Base-by-base conservation (phyloP, 2,113 vertebrate species). In the Calidris pugnax region DNA sequence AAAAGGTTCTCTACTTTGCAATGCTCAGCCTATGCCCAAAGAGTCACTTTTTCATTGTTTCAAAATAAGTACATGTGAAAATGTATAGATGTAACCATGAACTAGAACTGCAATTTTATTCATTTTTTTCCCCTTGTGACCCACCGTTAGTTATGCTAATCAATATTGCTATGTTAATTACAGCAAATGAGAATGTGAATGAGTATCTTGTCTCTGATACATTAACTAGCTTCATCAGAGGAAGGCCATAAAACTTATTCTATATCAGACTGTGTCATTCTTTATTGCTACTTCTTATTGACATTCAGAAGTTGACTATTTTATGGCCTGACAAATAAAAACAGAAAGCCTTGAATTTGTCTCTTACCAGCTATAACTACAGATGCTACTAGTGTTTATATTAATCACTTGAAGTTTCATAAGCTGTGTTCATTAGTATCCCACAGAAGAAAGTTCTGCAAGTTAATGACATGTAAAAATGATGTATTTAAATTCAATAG, bases 381-480 rank as follows among this genome's bases (percentile, higher is more conserved):
- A 83, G 63, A 66, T 43, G 33, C 39, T 68, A 48, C 62, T 28
- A 57, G 9, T 39, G 62, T 68, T 85, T 73, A 56, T 56, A 83
- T 28, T 88, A 93, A 85, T 32, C 8, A 2, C 28, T 83, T 80
- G 24, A 86, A 28, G 17, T 88, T 90, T 88, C 85, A 64, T 32
- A 89, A 64, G 35, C 67, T 64, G 10, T 21, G 17, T 51, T 89
- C 90, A 95, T 92, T 66, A 74, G 60, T 32, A 84, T 62, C 41
- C 21, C 55, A 88, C 27, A 77, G 53, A 90, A 94, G 32, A 73
- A 90, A 77, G 32, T 92, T 84, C 83, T 53, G n/a, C 50, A 67
- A 93, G 32, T 75, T 86, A 97, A 92, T 66, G 79, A 79, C 35
- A 51, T 66, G 48, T 69, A 77, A 94, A 96, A 94, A 71, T 68